These are phyloP conservation scores for Semnornis frantzii DNA, from an alignment of 2,113 vertebrate species.

Conservation along the genomic window DNA sequence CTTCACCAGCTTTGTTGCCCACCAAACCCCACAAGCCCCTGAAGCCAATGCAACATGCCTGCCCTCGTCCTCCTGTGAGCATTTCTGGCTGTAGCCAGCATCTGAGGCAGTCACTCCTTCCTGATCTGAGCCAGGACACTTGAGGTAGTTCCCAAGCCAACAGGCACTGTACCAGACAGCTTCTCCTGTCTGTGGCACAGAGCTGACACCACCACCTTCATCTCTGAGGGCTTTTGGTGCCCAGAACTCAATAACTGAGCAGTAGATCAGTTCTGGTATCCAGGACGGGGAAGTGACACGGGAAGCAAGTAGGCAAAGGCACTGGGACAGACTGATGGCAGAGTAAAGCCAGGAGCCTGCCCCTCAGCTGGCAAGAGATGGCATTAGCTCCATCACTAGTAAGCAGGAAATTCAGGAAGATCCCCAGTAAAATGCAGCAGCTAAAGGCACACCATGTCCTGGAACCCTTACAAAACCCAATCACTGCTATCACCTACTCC, in stretches of 20 bases:
- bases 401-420: not conserved
- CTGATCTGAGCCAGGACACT: not conserved
- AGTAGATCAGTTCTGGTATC: not conserved
- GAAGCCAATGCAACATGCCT: not conserved
- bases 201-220: not conserved
- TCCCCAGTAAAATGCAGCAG: not conserved
- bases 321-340: accelerated
- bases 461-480: not conserved
- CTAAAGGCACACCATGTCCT: not conserved
- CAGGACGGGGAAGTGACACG: not conserved
- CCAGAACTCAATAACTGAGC: not conserved
- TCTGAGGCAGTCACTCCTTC: not conserved
- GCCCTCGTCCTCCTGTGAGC: not conserved
- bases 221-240: not conserved
- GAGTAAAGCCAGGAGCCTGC: not conserved
- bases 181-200: not conserved
- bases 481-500: not conserved
- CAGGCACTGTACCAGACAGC: not conserved
- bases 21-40: not conserved
- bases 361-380: not conserved
- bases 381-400: not conserved
- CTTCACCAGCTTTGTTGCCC: too few species aligned
- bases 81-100: not conserved
- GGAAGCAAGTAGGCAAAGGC: not conserved
- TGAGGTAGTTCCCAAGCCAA: not conserved